Conservation (phyloP, 2,888 invertebrate genomes). For the Lamellibrachia columna region DNA sequence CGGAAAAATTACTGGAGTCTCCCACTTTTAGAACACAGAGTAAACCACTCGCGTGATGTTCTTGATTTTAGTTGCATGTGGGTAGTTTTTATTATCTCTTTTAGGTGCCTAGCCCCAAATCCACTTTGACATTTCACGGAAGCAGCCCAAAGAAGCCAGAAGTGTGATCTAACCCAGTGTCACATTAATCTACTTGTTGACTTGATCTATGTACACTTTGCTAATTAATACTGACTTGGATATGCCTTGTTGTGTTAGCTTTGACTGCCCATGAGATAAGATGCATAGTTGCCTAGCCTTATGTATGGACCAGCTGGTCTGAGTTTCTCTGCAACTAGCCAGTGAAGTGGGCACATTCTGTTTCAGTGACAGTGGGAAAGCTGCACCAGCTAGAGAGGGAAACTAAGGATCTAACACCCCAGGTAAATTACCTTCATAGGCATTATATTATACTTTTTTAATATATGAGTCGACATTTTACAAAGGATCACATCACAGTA, state of each 20-base stretch:
- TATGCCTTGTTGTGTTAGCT: not conserved
- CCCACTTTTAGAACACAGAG: no score
- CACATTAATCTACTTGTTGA: not conserved
- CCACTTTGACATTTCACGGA: not conserved
- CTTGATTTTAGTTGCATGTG: no score
- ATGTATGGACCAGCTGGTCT: not conserved
- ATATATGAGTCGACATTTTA: no score
- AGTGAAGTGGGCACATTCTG: not conserved
- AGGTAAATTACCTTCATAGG: not conserved
- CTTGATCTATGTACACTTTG: not conserved
- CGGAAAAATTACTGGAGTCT: no score
- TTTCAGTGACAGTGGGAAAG: not conserved
- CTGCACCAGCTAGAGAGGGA: not conserved
- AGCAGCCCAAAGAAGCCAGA: not conserved
- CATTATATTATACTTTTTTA: no score
- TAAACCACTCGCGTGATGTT: no score
- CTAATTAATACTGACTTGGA: slow-evolving; percentile 10
- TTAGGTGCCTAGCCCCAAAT: no score
- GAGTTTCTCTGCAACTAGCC: not conserved
- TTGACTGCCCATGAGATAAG: not conserved
- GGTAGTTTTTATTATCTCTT: no score
- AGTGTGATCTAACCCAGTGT: not conserved
- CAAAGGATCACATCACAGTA: no score
- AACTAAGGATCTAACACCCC: not conserved
- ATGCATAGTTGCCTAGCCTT: not conserved